Conservation (phyloP, 1,140 invertebrate species). For the Macrosteles quadrilineatus region DNA sequence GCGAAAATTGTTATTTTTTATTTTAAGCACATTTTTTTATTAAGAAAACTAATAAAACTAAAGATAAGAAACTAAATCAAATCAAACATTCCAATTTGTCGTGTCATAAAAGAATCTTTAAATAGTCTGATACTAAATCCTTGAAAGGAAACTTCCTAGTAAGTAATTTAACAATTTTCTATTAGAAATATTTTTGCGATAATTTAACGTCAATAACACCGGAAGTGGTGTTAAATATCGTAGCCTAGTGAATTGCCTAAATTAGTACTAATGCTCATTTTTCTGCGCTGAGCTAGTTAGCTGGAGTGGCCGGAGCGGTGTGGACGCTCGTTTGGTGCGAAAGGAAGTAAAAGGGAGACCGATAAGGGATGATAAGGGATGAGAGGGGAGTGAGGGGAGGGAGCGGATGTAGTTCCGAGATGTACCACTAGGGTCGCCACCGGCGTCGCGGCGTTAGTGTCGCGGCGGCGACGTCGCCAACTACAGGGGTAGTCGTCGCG, state of each 20-base stretch:
- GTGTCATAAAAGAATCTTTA: too few relatives aligned
- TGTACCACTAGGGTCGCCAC: neutral
- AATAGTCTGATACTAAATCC: too few relatives aligned
- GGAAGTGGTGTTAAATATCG: neutral
- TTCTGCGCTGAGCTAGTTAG: constrained; percentile 11
- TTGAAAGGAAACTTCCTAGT: too few relatives aligned
- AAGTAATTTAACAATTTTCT: too few relatives aligned
- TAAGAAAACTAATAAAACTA: too few relatives aligned
- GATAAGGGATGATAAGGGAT: neutral
- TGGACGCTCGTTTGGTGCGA: neutral
- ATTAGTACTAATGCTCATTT: constrained; percentile 10
- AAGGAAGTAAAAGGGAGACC: constrained; percentile 18
- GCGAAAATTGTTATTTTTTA: too few relatives aligned
- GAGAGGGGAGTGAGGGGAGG: neutral
- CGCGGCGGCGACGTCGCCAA: neutral
- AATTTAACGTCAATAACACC: neutral
- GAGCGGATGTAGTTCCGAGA: neutral
- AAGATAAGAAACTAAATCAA: too few relatives aligned
- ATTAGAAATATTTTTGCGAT: too few relatives aligned
- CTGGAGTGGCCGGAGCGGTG: constrained; percentile 5
- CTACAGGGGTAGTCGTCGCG: neutral
- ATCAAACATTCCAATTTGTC: too few relatives aligned
- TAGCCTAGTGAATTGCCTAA: neutral
- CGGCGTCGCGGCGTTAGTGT: neutral
- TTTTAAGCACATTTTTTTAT: too few relatives aligned